A percentile compares a stretch with the other conserved stretches of the same genome.
Conservation (phyloP, 2,113 vertebrate species). For the Etheostoma spectabile region DNA sequence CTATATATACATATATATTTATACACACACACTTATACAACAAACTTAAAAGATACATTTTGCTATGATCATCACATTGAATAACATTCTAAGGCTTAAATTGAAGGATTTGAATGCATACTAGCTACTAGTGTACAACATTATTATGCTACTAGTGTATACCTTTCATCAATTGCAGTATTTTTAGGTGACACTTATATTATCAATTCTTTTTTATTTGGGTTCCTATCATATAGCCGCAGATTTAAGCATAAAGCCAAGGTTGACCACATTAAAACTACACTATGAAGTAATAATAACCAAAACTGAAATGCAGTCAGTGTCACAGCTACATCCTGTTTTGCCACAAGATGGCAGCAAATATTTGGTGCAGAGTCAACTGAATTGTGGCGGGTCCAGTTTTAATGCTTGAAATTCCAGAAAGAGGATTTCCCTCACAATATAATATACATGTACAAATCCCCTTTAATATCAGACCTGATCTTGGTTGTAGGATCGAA, state of each 20-base stretch:
- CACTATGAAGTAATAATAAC: neutral
- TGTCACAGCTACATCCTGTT: neutral
- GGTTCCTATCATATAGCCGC: neutral
- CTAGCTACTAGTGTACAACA: too few species aligned
- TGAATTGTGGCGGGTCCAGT: neutral
- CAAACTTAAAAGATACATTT: neutral
- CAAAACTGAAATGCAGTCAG: neutral
- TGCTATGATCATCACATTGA: neutral
- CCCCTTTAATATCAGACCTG: neutral
- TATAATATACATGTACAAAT: neutral
- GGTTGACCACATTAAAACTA: neutral
- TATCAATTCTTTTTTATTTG: neutral
- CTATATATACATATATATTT: too few species aligned
- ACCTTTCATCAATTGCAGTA: neutral
- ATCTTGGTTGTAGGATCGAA: neutral
- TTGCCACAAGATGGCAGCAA: slow-evolving; percentile 71
- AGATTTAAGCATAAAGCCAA: neutral
- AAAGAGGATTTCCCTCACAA: neutral
- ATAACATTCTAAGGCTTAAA: neutral
- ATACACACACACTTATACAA: neutral
- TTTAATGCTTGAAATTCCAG: neutral
- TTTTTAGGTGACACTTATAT: neutral
- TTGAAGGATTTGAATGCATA: neutral
- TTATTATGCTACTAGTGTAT: too few species aligned
- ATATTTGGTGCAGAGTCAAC: slow-evolving; percentile 7